Evolutionary conservation across 2,888 invertebrate species (phyloP).

Genomic region (Drosophila siamana): DNA sequence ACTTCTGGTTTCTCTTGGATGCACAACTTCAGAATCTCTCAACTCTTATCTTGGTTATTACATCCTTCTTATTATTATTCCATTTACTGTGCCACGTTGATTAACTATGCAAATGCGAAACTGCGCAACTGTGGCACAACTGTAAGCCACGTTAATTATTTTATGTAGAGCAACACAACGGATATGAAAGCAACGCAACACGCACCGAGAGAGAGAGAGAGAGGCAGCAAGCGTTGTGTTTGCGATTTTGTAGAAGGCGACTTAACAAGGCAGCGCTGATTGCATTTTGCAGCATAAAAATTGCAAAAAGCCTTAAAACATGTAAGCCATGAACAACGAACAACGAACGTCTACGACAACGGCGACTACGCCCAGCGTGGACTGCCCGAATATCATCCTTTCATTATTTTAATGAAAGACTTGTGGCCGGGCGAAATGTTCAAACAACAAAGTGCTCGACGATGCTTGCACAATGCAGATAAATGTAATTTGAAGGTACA

Average conservation of each 20-base stretch:
- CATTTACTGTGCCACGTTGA: constrained; percentile 32
- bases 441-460: constrained; percentile 28
- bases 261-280: constrained; percentile 66
- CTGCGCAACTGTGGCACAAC: constrained; percentile 38
- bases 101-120: constrained; percentile 70
- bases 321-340: constrained; percentile 4
- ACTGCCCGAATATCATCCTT: constrained; percentile 59
- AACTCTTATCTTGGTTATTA: constrained; percentile 4
- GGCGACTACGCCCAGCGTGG: constrained; percentile 25
- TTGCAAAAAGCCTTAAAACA: constrained; percentile 30
- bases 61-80: constrained; percentile 27
- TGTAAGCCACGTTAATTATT: constrained; percentile 72
- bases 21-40: not conserved
- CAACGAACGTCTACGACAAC: no score
- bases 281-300: constrained; percentile 65
- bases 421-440: constrained; percentile 21
- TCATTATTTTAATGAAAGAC: constrained; percentile 74
- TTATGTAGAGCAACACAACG: constrained; percentile 54
- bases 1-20: no score
- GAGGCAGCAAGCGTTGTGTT: no score
- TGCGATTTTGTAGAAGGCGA: constrained; percentile 2
- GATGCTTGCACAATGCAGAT: constrained; percentile 34
- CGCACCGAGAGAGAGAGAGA: no score
- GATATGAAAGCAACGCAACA: constrained; percentile 3
- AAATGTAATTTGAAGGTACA: constrained; percentile 67